phyloP scores from a whole-genome alignment of 1,140 invertebrate genomes.

The Drosophila nannoptera region DNA sequence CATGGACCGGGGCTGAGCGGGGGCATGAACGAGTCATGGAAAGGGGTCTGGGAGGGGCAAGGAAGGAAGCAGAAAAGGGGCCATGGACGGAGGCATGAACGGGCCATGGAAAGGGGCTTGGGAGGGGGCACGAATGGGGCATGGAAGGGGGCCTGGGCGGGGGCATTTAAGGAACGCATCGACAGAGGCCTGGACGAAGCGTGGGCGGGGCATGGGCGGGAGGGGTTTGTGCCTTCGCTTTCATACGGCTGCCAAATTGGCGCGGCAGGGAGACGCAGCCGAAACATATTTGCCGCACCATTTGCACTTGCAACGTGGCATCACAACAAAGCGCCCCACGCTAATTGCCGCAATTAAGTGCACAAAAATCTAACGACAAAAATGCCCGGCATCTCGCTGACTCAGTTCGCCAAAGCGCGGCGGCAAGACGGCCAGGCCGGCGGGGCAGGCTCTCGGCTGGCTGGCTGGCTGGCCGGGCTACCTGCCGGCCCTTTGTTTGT shows the following conservation, averaged over 20 bases:
- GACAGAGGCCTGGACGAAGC: no score
- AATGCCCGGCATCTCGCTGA: constrained; percentile 43
- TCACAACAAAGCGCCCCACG: constrained; percentile 75
- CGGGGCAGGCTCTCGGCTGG: neutral
- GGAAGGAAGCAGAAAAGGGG: no score
- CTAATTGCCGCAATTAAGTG: constrained; percentile 75
- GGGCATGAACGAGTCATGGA: no score
- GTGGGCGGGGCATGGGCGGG: no score
- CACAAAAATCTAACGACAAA: constrained; percentile 73
- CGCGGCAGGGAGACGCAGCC: neutral
- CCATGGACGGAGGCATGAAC: no score
- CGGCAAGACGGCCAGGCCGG: neutral
- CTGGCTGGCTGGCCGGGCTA: constrained; percentile 11
- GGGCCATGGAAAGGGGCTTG: no score
- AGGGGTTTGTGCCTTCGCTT: constrained; percentile 30
- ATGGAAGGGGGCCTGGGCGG: no score
- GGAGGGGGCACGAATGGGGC: no score
- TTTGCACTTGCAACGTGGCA: constrained; percentile 69
- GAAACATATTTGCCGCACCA: constrained; percentile 57
- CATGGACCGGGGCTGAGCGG: no score
- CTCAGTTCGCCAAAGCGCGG: constrained; percentile 6
- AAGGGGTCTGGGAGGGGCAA: no score
- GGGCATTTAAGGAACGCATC: no score
- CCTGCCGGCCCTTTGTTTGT: constrained; percentile 58
- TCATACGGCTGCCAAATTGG: constrained; percentile 50